These are phyloP conservation scores for Drosophila imparisetae DNA, from an alignment of 2,888 invertebrate species.

Conservation along the genomic window DNA sequence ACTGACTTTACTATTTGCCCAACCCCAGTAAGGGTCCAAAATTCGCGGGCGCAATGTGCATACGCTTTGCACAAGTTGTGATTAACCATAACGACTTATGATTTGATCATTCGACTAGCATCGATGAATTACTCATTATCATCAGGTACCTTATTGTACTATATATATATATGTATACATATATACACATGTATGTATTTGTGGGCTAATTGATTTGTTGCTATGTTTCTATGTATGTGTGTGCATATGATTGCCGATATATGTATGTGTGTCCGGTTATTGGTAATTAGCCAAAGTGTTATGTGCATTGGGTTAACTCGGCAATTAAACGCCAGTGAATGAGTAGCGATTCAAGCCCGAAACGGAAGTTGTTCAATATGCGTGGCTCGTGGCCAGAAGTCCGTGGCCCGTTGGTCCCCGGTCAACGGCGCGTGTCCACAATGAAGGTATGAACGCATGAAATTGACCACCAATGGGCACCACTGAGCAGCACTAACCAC, in stretches of 20 bases:
- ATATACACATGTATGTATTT: not conserved
- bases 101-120: not conserved
- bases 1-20: not conserved
- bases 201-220: not conserved
- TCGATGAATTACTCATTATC: not conserved
- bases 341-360: constrained; percentile 25
- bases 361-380: constrained; percentile 76
- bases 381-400: constrained; percentile 48
- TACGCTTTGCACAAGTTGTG: not conserved
- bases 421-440: constrained; percentile 50
- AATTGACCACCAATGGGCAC: constrained; percentile 60
- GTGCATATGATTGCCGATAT: not conserved
- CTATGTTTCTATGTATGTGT: not conserved
- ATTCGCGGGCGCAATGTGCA: not conserved
- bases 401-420: constrained; percentile 22
- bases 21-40: not conserved
- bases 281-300: constrained; percentile 70
- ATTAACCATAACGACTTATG: not conserved
- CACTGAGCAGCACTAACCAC: constrained; percentile 15
- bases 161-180: no score
- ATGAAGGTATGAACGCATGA: constrained; percentile 69
- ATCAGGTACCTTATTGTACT: not conserved
- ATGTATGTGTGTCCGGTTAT: constrained; percentile 30
- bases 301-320: constrained; percentile 71
- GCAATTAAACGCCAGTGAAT: constrained; percentile 58